These are phyloP conservation scores for Lycocorax pyrrhopterus DNA, from an alignment of 2,113 vertebrate species.

Conservation along the genomic window DNA sequence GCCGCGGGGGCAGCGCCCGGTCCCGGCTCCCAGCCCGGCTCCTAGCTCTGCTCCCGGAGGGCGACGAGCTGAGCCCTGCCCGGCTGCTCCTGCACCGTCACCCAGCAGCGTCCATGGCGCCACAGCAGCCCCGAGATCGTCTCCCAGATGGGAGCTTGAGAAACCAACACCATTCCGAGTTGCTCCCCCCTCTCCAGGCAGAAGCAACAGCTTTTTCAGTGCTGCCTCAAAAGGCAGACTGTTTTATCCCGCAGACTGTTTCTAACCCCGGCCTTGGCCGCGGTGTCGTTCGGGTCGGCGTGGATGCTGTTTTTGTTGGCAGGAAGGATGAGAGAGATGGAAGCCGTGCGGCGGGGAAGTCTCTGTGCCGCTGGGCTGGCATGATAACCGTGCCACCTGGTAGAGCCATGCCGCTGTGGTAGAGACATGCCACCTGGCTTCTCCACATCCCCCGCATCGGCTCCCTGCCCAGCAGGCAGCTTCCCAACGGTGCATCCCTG, in stretches of 20 bases:
- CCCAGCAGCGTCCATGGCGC: background rate
- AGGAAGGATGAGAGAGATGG: background rate
- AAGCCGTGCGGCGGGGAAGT: background rate
- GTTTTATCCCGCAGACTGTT: background rate
- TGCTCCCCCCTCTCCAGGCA: background rate
- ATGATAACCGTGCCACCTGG: background rate
- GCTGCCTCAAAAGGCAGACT: background rate
- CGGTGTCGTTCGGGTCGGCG: background rate
- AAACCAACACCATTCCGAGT: rapidly evolving
- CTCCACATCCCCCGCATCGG: rapidly evolving
- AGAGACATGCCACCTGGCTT: background rate
- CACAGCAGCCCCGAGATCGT: background rate
- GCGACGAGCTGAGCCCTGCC: background rate
- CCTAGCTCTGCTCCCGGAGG: background rate
- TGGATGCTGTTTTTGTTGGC: background rate
- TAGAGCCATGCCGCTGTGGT: background rate
- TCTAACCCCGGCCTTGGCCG: background rate
- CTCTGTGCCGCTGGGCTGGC: background rate
- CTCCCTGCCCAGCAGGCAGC: background rate
- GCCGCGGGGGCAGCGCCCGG: conserved; percentile 12
- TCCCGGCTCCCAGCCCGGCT: background rate
- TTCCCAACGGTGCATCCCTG: background rate
- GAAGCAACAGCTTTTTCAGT: background rate
- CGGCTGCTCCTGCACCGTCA: background rate
- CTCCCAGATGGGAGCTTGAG: background rate